phyloP scores from a whole-genome alignment of 1,140 invertebrate genomes.

The Bombus superbus region DNA sequence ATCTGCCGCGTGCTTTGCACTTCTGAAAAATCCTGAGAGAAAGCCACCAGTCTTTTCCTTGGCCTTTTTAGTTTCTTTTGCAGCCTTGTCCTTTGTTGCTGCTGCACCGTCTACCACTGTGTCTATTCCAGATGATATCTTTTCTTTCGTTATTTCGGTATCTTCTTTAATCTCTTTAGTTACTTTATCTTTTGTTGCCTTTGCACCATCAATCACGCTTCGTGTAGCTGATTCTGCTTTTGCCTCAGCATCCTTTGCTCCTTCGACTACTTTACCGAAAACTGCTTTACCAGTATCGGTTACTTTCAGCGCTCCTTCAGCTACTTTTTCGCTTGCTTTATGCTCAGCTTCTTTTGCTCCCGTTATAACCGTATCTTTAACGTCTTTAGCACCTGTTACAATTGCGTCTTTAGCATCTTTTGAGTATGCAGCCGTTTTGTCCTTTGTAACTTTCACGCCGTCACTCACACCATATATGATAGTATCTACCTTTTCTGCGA shows the following conservation, averaged over 20 bases:
- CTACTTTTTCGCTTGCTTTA: not conserved
- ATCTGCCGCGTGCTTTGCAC: slow-evolving; percentile 27
- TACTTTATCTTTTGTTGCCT: slow-evolving; percentile 29
- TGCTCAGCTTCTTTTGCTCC: slow-evolving; percentile 39
- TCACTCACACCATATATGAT: not conserved
- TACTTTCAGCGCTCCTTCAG: not conserved
- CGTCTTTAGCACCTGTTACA: not conserved
- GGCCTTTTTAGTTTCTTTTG: slow-evolving; percentile 27
- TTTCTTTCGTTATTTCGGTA: slow-evolving; percentile 29
- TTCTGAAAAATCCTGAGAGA: slow-evolving; percentile 32
- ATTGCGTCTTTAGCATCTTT: slow-evolving; percentile 9
- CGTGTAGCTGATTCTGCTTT: not conserved
- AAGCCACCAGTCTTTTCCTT: slow-evolving; percentile 33
- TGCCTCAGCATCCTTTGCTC: not conserved
- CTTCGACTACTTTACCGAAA: not conserved
- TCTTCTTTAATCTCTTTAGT: slow-evolving; percentile 29
- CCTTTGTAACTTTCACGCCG: not conserved
- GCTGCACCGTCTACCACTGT: not conserved
- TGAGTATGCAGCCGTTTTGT: not conserved
- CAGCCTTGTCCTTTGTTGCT: slow-evolving; percentile 27
- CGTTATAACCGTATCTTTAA: not conserved
- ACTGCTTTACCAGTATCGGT: not conserved
- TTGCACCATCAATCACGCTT: not conserved
- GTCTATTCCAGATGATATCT: slow-evolving; percentile 35
- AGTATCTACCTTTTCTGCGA: not conserved